A percentile compares a stretch with the other conserved stretches of the same genome.
Evolutionary conservation across 2,888 invertebrate species (phyloP).

Genomic region (Idaea dimidiata): DNA sequence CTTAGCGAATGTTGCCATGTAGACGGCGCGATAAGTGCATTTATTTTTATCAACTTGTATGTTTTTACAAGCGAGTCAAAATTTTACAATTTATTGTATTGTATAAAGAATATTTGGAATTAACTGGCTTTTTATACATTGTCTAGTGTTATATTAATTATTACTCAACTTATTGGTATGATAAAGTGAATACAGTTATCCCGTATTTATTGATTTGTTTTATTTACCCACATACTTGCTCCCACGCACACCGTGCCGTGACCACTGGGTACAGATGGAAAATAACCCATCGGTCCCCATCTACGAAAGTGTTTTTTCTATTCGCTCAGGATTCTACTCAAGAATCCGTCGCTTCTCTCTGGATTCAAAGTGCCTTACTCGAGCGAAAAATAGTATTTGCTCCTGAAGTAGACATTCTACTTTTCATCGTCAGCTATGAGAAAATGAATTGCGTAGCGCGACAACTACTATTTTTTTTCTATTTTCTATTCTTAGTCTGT

Average conservation of each 20-base stretch:
- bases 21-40: conserved; percentile 67
- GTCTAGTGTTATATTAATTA: conserved; percentile 52
- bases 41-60: conserved; percentile 66
- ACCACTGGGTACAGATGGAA: conserved; percentile 30
- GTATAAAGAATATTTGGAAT: conserved; percentile 56
- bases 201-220: conserved; percentile 41
- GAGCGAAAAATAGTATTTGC: too few relatives aligned
- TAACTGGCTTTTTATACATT: conserved; percentile 70
- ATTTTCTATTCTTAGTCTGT: too few relatives aligned
- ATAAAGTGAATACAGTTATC: conserved; percentile 64
- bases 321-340: too few relatives aligned
- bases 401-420: too few relatives aligned
- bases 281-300: too few relatives aligned
- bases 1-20: conserved; percentile 65
- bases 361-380: too few relatives aligned
- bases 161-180: conserved; percentile 57
- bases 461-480: too few relatives aligned
- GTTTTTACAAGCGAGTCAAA: conserved; percentile 46
- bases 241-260: too few relatives aligned
- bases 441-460: too few relatives aligned
- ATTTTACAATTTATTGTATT: conserved; percentile 42
- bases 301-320: too few relatives aligned
- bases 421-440: too few relatives aligned
- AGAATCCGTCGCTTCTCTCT: too few relatives aligned
- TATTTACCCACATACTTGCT: conserved; percentile 28